A percentile compares a stretch with the other conserved stretches of the same genome.
phyloP scores from a whole-genome alignment of 2,888 invertebrate genomes.

The Zonitis immaculata region DNA sequence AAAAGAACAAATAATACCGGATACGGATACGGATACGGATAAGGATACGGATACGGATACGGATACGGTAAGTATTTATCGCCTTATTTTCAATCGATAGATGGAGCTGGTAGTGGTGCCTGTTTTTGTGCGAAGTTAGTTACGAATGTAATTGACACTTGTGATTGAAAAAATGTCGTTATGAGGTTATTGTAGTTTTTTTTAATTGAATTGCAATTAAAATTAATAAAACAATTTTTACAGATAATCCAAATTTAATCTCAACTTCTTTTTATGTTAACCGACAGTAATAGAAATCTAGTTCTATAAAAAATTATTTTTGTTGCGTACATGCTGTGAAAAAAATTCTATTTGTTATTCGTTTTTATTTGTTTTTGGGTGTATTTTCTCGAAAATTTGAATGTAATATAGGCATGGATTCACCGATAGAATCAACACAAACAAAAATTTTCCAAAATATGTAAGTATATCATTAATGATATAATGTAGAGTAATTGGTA shows the following conservation, averaged over 20 bases:
- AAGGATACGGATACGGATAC: too few relatives aligned
- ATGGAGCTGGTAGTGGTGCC: neutral
- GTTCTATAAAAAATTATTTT: neutral
- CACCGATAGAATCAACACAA: neutral
- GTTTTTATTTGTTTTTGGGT: neutral
- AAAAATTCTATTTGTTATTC: neutral
- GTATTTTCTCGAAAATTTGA: neutral
- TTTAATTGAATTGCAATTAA: too few relatives aligned
- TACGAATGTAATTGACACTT: neutral
- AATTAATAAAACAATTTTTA: neutral
- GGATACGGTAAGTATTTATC: too few relatives aligned
- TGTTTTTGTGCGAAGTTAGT: neutral
- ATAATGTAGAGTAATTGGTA: constrained; percentile 19
- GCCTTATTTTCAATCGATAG: too few relatives aligned
- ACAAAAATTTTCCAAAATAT: constrained; percentile 33
- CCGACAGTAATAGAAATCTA: neutral
- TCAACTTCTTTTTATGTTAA: neutral
- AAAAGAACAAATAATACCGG: neutral
- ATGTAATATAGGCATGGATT: neutral
- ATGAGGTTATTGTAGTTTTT: neutral
- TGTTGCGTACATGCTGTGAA: neutral
- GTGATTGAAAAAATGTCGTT: neutral
- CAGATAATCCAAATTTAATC: neutral
- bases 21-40: too few relatives aligned
- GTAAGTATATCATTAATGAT: constrained; percentile 29